Evolutionary conservation across 1,140 invertebrate species (phyloP), one percentile per base, ranked within the genome.

Genomic region (Carposina sasakii): DNA sequence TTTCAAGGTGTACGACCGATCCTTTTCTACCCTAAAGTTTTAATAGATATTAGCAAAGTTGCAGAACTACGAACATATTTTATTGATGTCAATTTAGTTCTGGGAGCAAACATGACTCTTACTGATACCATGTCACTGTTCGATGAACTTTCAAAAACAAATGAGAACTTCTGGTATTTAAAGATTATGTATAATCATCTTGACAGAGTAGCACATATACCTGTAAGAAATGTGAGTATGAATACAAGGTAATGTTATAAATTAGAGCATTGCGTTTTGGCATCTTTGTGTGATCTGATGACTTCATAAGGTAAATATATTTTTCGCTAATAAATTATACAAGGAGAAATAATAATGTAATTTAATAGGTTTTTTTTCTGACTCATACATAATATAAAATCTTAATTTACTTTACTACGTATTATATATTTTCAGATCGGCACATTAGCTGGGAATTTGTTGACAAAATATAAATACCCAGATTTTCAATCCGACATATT

Each of bases 401-500:
- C n/a, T n/a, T n/a, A n/a, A n/a, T n/a, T n/a, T n/a, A n/a, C n/a
- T n/a, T n/a, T n/a, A n/a, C n/a, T n/a, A n/a, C n/a, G n/a, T n/a
- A n/a, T n/a, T n/a, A n/a, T 39, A 1, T 24, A 13, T 17, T 53
- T 53, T 15, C 41, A 63, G 56, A 51, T 63, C 23, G 60, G 60
- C 10, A 63, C 60, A 16, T 24, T 63, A 10, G 60, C 56, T 24
- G 60, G 60, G n/a, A 63, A 55, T 36, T 56, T 63, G 31, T 43
- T 52, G 13, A 37, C 59, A 17, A 63, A 63, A 41, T 41, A 63
- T 34, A 44, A 46, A 5, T 40, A 58, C 23, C 55, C 52, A 16
- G 44, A 55, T 48, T 59, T 59, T 41, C 56, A 53, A 37, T 63
- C 60, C 0, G 56, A 59, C 45, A 52, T 63, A 24, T 64, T 64